Conservation (phyloP, 1,140 invertebrate species). For the Diachasma alloeum region DNA sequence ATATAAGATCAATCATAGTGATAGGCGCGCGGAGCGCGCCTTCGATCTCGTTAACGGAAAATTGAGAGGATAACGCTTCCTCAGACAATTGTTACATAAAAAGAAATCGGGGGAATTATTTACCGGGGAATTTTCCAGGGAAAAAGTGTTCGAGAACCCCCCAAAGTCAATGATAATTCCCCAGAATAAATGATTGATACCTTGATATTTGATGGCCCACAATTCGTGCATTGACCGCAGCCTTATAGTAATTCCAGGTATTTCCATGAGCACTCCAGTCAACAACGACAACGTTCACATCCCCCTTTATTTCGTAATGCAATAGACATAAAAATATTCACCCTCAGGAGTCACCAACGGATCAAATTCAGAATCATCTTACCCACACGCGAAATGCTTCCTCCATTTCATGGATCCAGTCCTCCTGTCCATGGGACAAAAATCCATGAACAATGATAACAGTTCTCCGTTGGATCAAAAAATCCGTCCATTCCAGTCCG, state of each 20-base stretch:
- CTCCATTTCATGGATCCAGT: constrained; percentile 66
- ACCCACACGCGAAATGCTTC: constrained; percentile 65
- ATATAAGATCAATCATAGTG: too few species aligned
- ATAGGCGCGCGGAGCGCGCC: too few species aligned
- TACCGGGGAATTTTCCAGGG: too few species aligned
- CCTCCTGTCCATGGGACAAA: constrained; percentile 65
- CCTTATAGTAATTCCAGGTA: constrained; percentile 70
- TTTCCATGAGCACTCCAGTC: constrained; percentile 70
- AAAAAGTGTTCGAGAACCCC: too few species aligned
- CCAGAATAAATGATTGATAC: constrained; percentile 43
- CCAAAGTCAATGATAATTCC: too few species aligned
- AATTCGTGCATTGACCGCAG: constrained; percentile 66
- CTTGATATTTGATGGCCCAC: constrained; percentile 66
- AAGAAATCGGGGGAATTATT: too few species aligned
- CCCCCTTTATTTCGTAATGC: constrained; percentile 47
- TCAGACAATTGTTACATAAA: too few species aligned
- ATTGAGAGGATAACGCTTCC: too few species aligned
- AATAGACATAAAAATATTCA: too few species aligned
- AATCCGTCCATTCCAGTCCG: constrained; percentile 69
- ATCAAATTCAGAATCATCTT: constrained; percentile 13
- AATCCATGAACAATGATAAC: constrained; percentile 69
- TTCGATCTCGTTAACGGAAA: too few species aligned
- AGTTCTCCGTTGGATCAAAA: constrained; percentile 60
- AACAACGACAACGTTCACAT: constrained; percentile 68
- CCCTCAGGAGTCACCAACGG: too few species aligned